Conservation (phyloP, 2,797 vertebrate species). For the Bovichtus diacanthus region DNA sequence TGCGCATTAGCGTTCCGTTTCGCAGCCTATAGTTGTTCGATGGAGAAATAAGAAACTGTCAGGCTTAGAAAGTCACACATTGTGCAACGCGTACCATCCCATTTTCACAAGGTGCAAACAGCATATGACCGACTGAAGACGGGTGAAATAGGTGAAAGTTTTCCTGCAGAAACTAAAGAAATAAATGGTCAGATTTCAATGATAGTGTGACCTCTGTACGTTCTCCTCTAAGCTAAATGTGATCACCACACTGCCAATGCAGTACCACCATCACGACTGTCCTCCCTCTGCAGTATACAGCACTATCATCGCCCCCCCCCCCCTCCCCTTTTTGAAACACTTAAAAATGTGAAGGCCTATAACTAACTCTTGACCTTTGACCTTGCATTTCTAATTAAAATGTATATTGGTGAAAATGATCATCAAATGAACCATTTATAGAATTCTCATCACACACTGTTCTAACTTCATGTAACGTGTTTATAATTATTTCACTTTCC, state of each 20-base stretch:
- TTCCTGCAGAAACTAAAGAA: not conserved
- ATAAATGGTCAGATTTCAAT: not conserved
- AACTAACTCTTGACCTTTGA: not conserved
- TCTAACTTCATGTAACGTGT: not conserved
- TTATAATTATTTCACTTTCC: slow-evolving; percentile 46
- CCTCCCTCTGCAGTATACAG: not conserved
- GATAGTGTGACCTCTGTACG: not conserved
- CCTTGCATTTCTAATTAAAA: not conserved
- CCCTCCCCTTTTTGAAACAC: not conserved
- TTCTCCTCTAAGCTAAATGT: not conserved
- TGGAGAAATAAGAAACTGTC: not conserved
- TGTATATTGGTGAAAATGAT: not conserved
- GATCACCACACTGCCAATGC: not conserved
- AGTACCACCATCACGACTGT: not conserved
- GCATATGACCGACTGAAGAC: not conserved
- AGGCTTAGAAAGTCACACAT: slow-evolving; percentile 24
- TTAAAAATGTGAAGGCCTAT: not conserved
- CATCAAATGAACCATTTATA: not conserved
- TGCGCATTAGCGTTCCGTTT: not conserved
- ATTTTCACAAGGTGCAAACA: not conserved
- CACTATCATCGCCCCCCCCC: not conserved
- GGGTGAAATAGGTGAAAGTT: not conserved
- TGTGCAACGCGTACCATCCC: slow-evolving; percentile 9
- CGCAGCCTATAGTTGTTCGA: not conserved
- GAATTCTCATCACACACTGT: not conserved